Base-by-base conservation (phyloP, 1,140 invertebrate species). In the Rhynchophorus ferrugineus region DNA sequence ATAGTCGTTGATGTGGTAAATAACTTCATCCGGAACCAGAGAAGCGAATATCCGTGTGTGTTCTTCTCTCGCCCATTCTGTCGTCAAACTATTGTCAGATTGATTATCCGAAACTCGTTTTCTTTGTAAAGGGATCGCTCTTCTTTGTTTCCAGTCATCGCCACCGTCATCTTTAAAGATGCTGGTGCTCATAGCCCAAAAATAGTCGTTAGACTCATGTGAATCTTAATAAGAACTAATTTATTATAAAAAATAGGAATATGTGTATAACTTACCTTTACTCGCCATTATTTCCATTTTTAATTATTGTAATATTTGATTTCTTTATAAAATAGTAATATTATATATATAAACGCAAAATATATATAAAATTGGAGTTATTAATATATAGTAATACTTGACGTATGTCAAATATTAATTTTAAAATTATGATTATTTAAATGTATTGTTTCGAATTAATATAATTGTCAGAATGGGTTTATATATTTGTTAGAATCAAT, bases 1-100 rank as follows among this genome's bases (percentile, higher is more conserved):
- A 46, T 75, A 76, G 60, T 79, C 69, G 6, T 72, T 58, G 37
- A 75, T 73, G 56, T 76, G 62, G 56, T 78, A 75, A 2, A 81
- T 70, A 49, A 81, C 77, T 63, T 81, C 79, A 57, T 82, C 78
- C 0, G 79, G 79, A 19, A 80, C 75, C 68, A 82, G 71, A 0
- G 80, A 79, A 0, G 78, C 78, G 44, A 78, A 75, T 47, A 76
- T 76, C 62, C 75, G 75, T 1, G 73, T 75, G 21, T 75, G 68
- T 1, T 37, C 47, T 34, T 61, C 59, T 20, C 50, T 52, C 21
- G 33, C 20, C 39, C 45, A 34, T 13, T 33, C 7, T n/a, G 34
- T 5, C 17, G 2, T 24, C 1, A 20, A n/a, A 43, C 16, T 44
- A 3, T n/a, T 38, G 2, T 17, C 8, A 7, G 36, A 22, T 3